A percentile compares a stretch with the other conserved stretches of the same genome.
These are phyloP conservation scores for Trichechus manatus DNA, from an alignment of 2,113 vertebrate genomes.

Conservation along the genomic window DNA sequence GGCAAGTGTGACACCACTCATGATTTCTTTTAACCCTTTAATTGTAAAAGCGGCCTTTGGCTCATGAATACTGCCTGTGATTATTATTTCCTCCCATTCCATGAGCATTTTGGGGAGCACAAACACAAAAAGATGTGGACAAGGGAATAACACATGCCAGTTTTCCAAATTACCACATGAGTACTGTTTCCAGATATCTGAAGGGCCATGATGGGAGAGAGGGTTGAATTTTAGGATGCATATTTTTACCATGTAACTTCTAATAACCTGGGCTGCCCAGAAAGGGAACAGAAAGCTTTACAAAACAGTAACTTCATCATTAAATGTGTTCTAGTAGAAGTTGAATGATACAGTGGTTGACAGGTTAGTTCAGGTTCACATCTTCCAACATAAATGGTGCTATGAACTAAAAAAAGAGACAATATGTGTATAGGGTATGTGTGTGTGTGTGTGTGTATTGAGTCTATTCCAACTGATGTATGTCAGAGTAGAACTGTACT, in stretches of 20 bases:
- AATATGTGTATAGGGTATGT: too few species aligned
- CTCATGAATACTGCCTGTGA: not conserved
- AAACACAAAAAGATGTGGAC: not conserved
- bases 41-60: not conserved
- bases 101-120: not conserved
- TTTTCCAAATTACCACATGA: not conserved
- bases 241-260: not conserved
- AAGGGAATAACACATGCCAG: not conserved
- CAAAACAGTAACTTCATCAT: not conserved
- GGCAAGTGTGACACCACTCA: accelerated
- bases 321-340: not conserved
- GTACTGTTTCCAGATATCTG: not conserved
- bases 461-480: too few species aligned
- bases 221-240: not conserved
- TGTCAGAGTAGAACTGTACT: too few species aligned
- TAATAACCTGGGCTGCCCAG: not conserved
- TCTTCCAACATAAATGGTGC: not conserved
- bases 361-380: not conserved
- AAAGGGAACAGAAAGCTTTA: not conserved
- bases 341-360: not conserved
- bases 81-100: not conserved
- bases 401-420: not conserved
- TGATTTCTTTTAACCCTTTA: not conserved
- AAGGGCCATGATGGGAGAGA: not conserved
- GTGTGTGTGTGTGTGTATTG: too few species aligned